Percentiles rank a stretch among this genome's conserved stretches.
Conservation (phyloP, 2,888 invertebrate genomes). For the Teleogryllus oceanicus region DNA sequence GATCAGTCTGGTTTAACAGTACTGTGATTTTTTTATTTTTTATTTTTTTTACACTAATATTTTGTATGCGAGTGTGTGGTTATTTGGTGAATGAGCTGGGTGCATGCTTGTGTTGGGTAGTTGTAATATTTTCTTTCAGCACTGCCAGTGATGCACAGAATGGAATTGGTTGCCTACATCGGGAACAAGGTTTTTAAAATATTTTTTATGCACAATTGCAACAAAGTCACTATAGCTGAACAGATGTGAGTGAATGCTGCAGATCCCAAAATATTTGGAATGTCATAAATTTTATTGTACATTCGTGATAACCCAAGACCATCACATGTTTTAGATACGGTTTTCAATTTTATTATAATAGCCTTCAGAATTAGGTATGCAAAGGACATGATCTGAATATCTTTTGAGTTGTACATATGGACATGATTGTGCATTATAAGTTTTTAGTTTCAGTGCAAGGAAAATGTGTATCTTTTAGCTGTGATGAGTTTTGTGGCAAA, state of each 20-base stretch:
- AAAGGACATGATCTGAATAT: too few relatives aligned
- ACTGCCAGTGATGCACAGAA: slow-evolving; percentile 10
- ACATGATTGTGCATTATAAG: too few relatives aligned
- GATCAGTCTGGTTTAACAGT: slow-evolving; percentile 12
- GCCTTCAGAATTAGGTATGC: too few relatives aligned
- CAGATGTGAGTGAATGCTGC: background rate
- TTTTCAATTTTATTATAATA: too few relatives aligned
- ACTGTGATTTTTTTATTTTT: background rate
- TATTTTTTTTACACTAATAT: background rate
- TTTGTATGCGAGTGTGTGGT: background rate
- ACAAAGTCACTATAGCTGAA: background rate
- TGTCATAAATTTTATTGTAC: background rate
- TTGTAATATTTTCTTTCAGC: slow-evolving; percentile 6
- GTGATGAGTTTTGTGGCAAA: too few relatives aligned
- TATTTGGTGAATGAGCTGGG: slow-evolving; percentile 2
- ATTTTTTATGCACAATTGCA: background rate
- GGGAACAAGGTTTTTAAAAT: background rate
- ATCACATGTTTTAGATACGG: background rate
- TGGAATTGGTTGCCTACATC: slow-evolving; percentile 18
- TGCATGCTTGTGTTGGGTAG: slow-evolving; percentile 18
- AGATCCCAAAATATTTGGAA: slow-evolving; percentile 6
- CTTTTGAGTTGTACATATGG: too few relatives aligned
- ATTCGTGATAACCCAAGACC: background rate
- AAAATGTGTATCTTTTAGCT: too few relatives aligned
- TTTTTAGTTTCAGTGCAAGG: too few relatives aligned